Percentiles rank a stretch among this genome's conserved stretches.
Evolutionary conservation across 2,113 vertebrate genomes (phyloP).

Genomic region (Cheirogaleus medius): DNA sequence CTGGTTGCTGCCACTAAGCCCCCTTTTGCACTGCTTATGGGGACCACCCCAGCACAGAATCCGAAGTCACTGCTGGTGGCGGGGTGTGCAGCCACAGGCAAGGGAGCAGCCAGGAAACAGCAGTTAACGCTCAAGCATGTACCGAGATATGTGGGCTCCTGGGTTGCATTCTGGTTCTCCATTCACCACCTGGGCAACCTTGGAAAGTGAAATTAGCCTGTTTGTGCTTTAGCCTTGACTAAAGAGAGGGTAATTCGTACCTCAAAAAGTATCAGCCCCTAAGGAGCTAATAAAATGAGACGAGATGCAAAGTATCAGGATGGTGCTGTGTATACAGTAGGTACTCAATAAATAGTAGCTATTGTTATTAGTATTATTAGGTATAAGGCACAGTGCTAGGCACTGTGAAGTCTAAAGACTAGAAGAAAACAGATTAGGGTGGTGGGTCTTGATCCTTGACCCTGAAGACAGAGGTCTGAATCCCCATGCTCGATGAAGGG

Average conservation of each 20-base stretch:
- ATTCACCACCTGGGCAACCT: not conserved
- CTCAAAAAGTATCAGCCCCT: not conserved
- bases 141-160: not conserved
- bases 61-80: not conserved
- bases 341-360: not conserved
- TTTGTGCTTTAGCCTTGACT: not conserved
- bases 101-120: not conserved
- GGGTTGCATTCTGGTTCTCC: not conserved
- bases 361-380: not conserved
- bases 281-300: not conserved
- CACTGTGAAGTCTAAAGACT: not conserved
- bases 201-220: not conserved
- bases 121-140: not conserved
- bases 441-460: not conserved
- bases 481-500: not conserved
- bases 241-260: not conserved
- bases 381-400: not conserved
- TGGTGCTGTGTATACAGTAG: not conserved
- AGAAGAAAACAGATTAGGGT: not conserved
- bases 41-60: not conserved
- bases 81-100: not conserved
- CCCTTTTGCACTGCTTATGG: not conserved
- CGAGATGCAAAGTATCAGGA: not conserved
- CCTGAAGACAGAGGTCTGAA: not conserved
- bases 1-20: not conserved